Evolutionary conservation across 53 echinoderm and acorn worm species (phyloP).

Genomic region (Echinometra lucunter): DNA sequence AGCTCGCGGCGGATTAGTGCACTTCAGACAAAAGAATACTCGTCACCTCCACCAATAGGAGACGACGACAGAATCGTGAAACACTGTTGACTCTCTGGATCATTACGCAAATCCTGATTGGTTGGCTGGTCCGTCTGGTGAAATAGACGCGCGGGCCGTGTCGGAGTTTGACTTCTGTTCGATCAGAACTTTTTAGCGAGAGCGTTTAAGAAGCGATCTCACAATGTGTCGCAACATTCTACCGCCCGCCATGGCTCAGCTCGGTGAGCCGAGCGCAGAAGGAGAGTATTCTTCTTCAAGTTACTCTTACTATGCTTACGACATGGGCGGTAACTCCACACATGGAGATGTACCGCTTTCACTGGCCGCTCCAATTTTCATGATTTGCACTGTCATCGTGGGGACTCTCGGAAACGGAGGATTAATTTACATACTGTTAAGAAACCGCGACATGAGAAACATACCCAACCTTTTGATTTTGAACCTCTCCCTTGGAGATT

Average conservation of each 20-base stretch:
- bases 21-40: not conserved
- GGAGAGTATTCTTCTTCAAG: not conserved
- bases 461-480: constrained; percentile 91
- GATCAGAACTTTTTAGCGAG: constrained; percentile 27
- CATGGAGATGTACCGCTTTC: not conserved
- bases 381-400: constrained; percentile 72
- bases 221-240: constrained; percentile 61
- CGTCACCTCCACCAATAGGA: not conserved
- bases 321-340: constrained; percentile 12
- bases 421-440: constrained; percentile 83
- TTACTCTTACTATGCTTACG: constrained; percentile 7
- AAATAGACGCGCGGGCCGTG: constrained; percentile 17
- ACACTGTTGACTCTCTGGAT: not conserved
- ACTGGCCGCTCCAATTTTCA: constrained; percentile 65
- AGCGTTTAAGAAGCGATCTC: constrained; percentile 24
- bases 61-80: not conserved
- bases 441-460: constrained; percentile 89
- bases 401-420: constrained; percentile 88
- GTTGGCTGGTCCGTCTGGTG: not conserved
- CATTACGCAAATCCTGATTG: not conserved
- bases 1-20: not conserved
- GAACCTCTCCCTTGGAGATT: constrained; percentile 88
- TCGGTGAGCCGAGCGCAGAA: constrained; percentile 1
- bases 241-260: constrained; percentile 62
- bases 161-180: constrained; percentile 19